Base-by-base conservation (phyloP, 92 coral and sea anemone species). In the Phymanthus crucifer region DNA sequence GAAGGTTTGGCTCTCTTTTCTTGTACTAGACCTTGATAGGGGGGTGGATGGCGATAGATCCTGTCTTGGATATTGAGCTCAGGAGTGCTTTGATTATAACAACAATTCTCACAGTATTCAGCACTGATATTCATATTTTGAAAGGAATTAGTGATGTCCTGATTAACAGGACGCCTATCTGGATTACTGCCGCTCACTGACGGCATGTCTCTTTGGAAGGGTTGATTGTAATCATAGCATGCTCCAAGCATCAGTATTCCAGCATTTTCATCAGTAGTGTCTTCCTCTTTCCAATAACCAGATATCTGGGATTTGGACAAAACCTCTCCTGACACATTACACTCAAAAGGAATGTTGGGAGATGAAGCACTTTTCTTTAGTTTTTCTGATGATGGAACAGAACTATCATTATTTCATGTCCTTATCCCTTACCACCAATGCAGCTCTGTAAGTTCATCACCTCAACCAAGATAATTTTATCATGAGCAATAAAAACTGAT, bases 11-110 rank as follows among this genome's bases (percentile, higher is more conserved):
- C 70, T 74, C 76, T 78, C 40, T 76, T 80, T 31, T 80, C 75
- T 40, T 87, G 90, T 29, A 74, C 31, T 19, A 72, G 33, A 40
- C 70, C 75, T 64, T 85, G 78, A 54, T 84, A 73, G 54, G 89
- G 86, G 10, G 97, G 94, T 29, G 97, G 97, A 47, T 87, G 94
- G 23, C 97, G 91, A 70, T 92, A 92, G 46, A 84, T 78, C 66
- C 79, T 80, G 64, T 82, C 84, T 54, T 19, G 35, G 1, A 76
- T 81, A 69, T 31, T 67, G 5, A 9, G 78, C 52, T 38, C 17
- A 32, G 31, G 34, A 34, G 19, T 35, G 13, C 79, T 40, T 24
- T 82, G 87, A 18, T 48, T 46, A 13, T 45, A 56, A 31, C 74
- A 46, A 47, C 90, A 89, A 3, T 80, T 26, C 70, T 83, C 83